These are phyloP conservation scores for Drosophila kanapiae DNA, from an alignment of 1,140 invertebrate genomes.

Conservation along the genomic window DNA sequence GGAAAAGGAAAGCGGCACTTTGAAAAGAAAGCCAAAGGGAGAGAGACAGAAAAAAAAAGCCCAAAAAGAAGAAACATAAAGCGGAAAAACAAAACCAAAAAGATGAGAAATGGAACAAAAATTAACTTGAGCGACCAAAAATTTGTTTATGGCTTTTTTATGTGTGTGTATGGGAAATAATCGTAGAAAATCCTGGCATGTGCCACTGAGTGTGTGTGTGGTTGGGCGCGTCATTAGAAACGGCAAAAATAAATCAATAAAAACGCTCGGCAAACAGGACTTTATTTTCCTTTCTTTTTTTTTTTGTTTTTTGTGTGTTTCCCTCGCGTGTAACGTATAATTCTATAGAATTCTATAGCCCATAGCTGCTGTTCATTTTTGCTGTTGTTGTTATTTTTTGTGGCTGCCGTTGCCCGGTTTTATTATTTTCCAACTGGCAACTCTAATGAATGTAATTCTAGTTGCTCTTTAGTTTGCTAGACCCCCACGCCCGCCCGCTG, in stretches of 20 bases:
- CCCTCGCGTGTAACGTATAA: conserved; percentile 49
- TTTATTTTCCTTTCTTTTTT: conserved; percentile 11
- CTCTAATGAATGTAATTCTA: conserved; percentile 47
- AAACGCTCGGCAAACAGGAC: conserved; percentile 62
- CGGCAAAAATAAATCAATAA: conserved; percentile 81
- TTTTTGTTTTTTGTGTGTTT: conserved; percentile 6
- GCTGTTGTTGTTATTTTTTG: conserved; percentile 15
- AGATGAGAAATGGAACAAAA: conserved; percentile 53
- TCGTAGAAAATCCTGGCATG: conserved; percentile 55
- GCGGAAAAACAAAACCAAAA: conserved; percentile 42
- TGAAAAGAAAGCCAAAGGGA: conserved; percentile 7
- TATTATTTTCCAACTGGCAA: conserved; percentile 43
- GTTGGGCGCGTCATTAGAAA: conserved; percentile 76
- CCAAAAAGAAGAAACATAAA: background rate
- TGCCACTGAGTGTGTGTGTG: conserved; percentile 32
- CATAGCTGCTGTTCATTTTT: conserved; percentile 29
- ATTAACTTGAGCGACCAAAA: conserved; percentile 70
- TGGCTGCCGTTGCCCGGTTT: conserved; percentile 18
- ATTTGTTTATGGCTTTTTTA: conserved; percentile 73
- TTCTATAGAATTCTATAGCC: conserved; percentile 41
- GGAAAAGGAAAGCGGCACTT: conserved; percentile 13
- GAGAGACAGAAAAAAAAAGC: conserved; percentile 17
- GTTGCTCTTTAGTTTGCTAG: background rate
- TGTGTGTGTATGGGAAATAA: conserved; percentile 54
- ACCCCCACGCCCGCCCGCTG: background rate